A percentile compares a stretch with the other conserved stretches of the same genome.
phyloP scores from a whole-genome alignment of 2,113 vertebrate species.

The Gila orcuttii region DNA sequence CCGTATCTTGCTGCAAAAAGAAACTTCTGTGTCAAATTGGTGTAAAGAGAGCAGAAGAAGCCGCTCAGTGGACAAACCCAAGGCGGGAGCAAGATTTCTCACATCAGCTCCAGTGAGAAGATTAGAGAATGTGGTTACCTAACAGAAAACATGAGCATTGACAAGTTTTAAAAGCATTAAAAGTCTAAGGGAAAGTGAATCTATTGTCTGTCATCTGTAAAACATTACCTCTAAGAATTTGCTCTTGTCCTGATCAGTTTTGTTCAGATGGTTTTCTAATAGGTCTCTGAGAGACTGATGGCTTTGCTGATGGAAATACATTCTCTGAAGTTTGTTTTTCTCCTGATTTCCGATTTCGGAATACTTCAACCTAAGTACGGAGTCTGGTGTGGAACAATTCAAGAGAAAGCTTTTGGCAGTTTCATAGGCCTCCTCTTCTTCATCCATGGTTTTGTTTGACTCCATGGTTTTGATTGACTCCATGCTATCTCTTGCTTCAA shows the following conservation, averaged over 20 bases:
- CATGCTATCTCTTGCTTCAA: slow-evolving; percentile 46
- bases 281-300: slow-evolving; percentile 73
- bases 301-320: slow-evolving; percentile 73
- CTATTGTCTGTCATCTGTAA: too few species aligned
- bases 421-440: slow-evolving; percentile 68
- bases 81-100: slow-evolving; percentile 57
- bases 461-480: slow-evolving; percentile 52
- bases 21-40: slow-evolving; percentile 79
- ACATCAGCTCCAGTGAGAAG: slow-evolving; percentile 74
- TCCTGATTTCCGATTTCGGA: slow-evolving; percentile 69
- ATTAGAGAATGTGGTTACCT: slow-evolving; percentile 79
- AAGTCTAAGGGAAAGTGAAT: background rate
- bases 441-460: slow-evolving; percentile 52
- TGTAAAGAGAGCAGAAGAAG: slow-evolving; percentile 74
- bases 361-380: slow-evolving; percentile 72
- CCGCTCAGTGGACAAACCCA: slow-evolving; percentile 59
- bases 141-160: background rate
- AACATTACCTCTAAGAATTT: slow-evolving; percentile 74
- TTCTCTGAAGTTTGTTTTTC: slow-evolving; percentile 62
- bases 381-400: slow-evolving; percentile 77
- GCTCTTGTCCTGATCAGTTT: slow-evolving; percentile 46
- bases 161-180: background rate
- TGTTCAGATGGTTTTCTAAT: slow-evolving; percentile 61
- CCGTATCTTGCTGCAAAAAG: slow-evolving; percentile 77
- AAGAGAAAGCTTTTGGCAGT: slow-evolving; percentile 72